These are phyloP conservation scores for Mormyrus lacerda DNA, from an alignment of 2,113 vertebrate genomes.

Conservation along the genomic window DNA sequence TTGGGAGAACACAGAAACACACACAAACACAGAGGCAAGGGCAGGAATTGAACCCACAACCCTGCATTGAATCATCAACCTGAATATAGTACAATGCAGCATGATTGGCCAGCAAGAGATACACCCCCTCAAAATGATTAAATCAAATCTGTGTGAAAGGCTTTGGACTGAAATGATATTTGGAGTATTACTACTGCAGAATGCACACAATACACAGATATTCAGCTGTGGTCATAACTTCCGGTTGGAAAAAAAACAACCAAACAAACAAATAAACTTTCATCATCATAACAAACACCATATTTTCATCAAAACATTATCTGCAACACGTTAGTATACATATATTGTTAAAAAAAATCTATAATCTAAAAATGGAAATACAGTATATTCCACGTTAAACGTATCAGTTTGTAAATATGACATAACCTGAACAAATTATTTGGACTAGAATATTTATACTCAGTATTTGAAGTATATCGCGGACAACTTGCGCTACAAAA, in stretches of 20 bases:
- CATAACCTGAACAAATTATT: background rate
- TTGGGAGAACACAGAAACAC: background rate
- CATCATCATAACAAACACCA: too few relatives aligned
- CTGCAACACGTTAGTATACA: background rate
- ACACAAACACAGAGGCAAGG: background rate
- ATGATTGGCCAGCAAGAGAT: background rate
- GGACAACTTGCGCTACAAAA: too few relatives aligned
- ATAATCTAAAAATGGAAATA: background rate
- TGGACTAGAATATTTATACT: background rate
- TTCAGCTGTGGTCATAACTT: background rate
- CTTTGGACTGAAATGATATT: background rate
- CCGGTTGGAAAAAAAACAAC: too few relatives aligned
- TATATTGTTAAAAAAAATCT: background rate
- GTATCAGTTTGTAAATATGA: background rate
- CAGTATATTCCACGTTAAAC: background rate
- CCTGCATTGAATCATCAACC: background rate
- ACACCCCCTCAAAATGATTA: background rate
- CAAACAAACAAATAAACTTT: background rate
- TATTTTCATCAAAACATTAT: background rate
- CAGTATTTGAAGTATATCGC: background rate
- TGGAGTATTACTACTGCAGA: background rate
- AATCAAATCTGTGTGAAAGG: background rate
- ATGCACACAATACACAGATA: too few relatives aligned
- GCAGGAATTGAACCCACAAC: background rate
- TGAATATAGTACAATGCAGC: background rate